phyloP scores from a whole-genome alignment of 2,113 vertebrate species.

The Gobio gobio region DNA sequence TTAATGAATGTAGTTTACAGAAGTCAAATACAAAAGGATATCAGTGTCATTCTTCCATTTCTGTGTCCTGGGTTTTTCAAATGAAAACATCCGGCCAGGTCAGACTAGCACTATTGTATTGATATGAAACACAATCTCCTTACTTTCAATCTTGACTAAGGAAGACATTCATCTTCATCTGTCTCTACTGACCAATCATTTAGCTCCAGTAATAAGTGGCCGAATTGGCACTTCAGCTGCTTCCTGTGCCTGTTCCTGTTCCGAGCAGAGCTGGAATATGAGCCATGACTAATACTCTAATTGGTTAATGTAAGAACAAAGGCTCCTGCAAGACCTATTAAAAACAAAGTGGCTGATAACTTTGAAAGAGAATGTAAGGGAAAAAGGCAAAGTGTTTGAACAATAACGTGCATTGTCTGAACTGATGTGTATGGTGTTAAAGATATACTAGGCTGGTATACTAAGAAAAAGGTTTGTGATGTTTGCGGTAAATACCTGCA shows the following conservation, averaged over 20 bases:
- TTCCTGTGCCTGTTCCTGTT: neutral
- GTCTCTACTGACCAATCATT: constrained; percentile 25
- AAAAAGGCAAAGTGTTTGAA: neutral
- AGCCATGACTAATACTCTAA: neutral
- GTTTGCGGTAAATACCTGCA: too few species aligned
- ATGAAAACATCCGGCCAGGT: neutral
- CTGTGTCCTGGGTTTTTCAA: neutral
- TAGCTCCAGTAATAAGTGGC: neutral
- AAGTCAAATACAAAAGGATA: neutral
- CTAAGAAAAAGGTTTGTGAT: neutral
- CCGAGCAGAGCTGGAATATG: constrained; percentile 26
- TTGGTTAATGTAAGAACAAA: constrained; percentile 18
- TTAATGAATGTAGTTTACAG: neutral
- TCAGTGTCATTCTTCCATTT: neutral
- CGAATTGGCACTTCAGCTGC: neutral
- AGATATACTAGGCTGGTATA: neutral
- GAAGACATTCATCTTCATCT: neutral
- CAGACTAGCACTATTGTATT: neutral
- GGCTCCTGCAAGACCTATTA: constrained; percentile 7
- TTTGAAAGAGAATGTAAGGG: neutral
- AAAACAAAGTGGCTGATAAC: neutral
- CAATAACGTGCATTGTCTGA: neutral
- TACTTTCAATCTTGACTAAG: constrained; percentile 9
- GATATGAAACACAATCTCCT: neutral
- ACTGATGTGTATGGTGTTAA: neutral